These are phyloP conservation scores for Argyra leucocephala DNA, from an alignment of 2,888 invertebrate genomes.

Conservation along the genomic window DNA sequence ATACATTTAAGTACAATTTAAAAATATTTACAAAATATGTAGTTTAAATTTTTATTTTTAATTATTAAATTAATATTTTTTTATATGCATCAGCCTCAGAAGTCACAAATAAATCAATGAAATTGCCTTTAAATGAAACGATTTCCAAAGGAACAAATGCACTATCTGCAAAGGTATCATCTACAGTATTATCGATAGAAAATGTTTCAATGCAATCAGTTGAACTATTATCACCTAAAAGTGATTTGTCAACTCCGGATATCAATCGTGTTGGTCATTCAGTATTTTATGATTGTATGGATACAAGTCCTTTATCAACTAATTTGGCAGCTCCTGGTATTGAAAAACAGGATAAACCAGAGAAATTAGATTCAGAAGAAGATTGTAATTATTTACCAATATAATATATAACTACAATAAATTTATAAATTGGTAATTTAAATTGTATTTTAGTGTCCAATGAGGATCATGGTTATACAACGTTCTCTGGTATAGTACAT, in stretches of 20 bases:
- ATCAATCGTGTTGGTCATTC: constrained; percentile 43
- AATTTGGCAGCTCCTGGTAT: constrained; percentile 29
- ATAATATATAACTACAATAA: background rate
- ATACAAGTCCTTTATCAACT: constrained; percentile 34
- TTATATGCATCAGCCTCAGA: background rate
- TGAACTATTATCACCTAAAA: constrained; percentile 24
- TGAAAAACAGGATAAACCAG: constrained; percentile 72
- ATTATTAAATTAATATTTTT: constrained; percentile 7
- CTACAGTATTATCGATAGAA: background rate
- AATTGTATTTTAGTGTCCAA: constrained; percentile 53
- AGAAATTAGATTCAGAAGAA: constrained; percentile 58
- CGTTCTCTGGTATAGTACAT: constrained; percentile 88
- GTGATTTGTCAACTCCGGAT: constrained; percentile 34
- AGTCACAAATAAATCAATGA: constrained; percentile 9
- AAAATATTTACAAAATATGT: no score
- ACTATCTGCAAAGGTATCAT: background rate
- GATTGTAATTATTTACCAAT: constrained; percentile 49
- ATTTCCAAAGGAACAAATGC: background rate
- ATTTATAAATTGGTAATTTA: constrained; percentile 8
- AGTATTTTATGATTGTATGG: constrained; percentile 43
- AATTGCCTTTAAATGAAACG: background rate
- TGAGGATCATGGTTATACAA: constrained; percentile 79
- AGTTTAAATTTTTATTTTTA: no score
- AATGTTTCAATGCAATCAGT: background rate
- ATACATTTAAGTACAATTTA: no score